These are phyloP conservation scores for Chrosomus eos DNA, from an alignment of 2,797 vertebrate genomes.

Conservation along the genomic window DNA sequence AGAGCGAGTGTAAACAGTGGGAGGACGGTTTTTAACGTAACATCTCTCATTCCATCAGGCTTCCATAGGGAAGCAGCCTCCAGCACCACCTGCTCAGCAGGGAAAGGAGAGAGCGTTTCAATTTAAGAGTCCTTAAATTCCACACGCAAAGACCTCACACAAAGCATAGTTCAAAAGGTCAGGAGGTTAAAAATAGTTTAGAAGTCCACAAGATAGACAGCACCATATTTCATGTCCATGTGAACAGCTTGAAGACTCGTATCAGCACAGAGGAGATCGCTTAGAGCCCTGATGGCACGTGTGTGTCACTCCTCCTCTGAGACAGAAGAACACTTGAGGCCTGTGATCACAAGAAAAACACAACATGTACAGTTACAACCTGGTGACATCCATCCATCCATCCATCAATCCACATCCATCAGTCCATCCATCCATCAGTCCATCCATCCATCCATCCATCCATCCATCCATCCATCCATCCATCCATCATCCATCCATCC, in stretches of 20 bases:
- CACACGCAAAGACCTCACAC: slow-evolving; percentile 53
- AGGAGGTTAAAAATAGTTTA: slow-evolving; percentile 57
- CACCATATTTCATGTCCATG: slow-evolving; percentile 54
- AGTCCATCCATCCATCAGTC: not conserved
- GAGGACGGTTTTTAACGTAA: slow-evolving; percentile 49
- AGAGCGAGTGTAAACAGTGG: slow-evolving; percentile 58
- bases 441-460: not conserved
- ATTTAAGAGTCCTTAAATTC: slow-evolving; percentile 67
- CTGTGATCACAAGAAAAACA: slow-evolving; percentile 46
- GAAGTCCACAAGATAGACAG: slow-evolving; percentile 50
- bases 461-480: rapidly evolving
- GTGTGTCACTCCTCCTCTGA: slow-evolving; percentile 3
- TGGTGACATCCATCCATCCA: not conserved
- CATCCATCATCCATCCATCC: not conserved
- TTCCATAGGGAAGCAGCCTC: slow-evolving; percentile 69
- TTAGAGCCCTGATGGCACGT: slow-evolving; percentile 26
- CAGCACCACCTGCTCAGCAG: slow-evolving; percentile 69
- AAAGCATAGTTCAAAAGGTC: slow-evolving; percentile 44
- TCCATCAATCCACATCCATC: rapidly evolving
- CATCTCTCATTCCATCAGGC: slow-evolving; percentile 59
- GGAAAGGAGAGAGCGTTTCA: slow-evolving; percentile 61
- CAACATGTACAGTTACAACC: not conserved
- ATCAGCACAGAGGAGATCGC: slow-evolving; percentile 19
- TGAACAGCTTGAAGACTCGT: slow-evolving; percentile 34
- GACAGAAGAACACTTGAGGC: slow-evolving; percentile 55